phyloP scores from a whole-genome alignment of 2,888 invertebrate species.

The Diadromus collaris region DNA sequence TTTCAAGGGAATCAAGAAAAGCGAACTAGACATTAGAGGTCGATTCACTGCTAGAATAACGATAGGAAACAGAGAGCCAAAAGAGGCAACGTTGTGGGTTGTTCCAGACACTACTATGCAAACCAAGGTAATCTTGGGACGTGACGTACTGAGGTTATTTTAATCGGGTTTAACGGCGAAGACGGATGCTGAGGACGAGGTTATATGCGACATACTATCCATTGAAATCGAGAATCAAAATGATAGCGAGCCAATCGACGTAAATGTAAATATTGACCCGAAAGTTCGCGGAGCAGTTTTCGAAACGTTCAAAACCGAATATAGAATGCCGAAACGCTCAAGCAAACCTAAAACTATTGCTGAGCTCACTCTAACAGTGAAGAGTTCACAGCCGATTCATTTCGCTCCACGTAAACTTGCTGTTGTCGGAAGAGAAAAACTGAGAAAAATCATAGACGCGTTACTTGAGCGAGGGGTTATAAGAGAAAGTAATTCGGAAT shows the following conservation, averaged over 20 bases:
- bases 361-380: conserved; percentile 30
- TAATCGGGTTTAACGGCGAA: background rate
- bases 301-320: background rate
- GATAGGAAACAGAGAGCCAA: background rate
- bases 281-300: no score
- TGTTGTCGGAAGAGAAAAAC: conserved; percentile 14
- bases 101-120: background rate
- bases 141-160: background rate
- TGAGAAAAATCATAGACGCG: conserved; percentile 24
- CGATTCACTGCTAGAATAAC: background rate
- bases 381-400: conserved; percentile 36
- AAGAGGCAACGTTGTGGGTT: background rate
- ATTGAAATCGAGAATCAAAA: no score
- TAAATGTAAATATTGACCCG: no score
- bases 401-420: conserved; percentile 37
- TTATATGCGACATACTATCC: no score
- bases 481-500: background rate
- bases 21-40: background rate
- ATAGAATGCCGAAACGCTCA: conserved; percentile 11
- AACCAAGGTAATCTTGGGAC: background rate
- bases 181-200: no score
- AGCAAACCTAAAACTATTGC: background rate
- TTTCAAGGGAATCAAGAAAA: background rate
- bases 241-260: background rate
- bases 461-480: conserved; percentile 3